Conservation (phyloP, 2,888 invertebrate species). For the Nomada ruficornis region DNA sequence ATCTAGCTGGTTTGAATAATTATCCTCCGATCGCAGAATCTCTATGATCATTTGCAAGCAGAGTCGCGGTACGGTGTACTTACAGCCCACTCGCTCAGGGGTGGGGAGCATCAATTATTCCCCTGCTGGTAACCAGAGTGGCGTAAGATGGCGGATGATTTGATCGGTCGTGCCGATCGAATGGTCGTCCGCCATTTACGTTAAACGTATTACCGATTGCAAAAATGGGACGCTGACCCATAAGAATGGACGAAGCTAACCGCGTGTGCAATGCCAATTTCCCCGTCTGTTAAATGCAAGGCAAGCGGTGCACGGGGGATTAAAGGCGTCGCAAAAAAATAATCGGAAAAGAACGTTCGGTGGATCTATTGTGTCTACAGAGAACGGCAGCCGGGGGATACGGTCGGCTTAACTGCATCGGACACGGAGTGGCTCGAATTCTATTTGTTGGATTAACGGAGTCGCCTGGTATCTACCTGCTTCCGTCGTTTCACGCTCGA, state of each 20-base stretch:
- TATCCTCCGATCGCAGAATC: conserved; percentile 4
- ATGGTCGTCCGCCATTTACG: conserved; percentile 10
- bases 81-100: conserved; percentile 3
- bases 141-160: conserved; percentile 23
- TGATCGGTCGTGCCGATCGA: conserved; percentile 27
- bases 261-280: conserved; percentile 19
- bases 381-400: conserved; percentile 20
- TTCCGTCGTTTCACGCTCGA: conserved; percentile 54
- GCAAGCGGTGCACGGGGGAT: conserved; percentile 34
- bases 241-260: not conserved
- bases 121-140: conserved; percentile 12
- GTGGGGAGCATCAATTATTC: conserved; percentile 19
- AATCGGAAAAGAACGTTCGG: conserved; percentile 32
- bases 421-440: conserved; percentile 56
- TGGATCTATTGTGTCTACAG: conserved; percentile 42
- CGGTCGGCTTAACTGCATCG: conserved; percentile 51
- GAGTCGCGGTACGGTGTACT: not conserved
- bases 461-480: conserved; percentile 36
- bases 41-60: conserved; percentile 14
- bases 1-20: conserved; percentile 10
- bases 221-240: not conserved
- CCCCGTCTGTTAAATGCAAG: conserved; percentile 33
- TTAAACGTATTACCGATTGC: not conserved
- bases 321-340: conserved; percentile 30
- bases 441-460: conserved; percentile 67